A percentile compares a stretch with the other conserved stretches of the same genome.
Evolutionary conservation across 1,140 invertebrate species (phyloP).

Genomic region (Caenorhabditis inopinata): DNA sequence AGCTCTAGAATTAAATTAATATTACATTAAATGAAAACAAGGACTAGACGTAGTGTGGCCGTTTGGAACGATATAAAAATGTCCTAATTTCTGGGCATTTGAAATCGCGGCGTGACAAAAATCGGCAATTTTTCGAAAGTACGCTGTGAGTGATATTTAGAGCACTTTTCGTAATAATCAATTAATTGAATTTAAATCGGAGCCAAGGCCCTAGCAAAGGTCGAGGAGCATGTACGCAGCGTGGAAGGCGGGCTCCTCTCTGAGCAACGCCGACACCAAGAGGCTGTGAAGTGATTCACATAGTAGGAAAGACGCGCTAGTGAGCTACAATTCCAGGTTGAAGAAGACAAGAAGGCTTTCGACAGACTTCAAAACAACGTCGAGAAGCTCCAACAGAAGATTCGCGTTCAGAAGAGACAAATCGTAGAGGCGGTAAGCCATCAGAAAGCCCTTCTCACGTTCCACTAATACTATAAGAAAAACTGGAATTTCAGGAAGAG

Average conservation of each 20-base stretch:
- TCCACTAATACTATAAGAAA: too few relatives aligned
- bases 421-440: conserved; percentile 88
- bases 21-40: too few relatives aligned
- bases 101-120: too few relatives aligned
- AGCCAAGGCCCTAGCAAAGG: conserved; percentile 75
- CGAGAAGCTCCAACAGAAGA: conserved; percentile 97
- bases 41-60: too few relatives aligned
- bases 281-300: conserved; percentile 74
- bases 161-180: too few relatives aligned
- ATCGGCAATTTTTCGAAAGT: too few relatives aligned
- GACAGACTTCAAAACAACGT: conserved; percentile 77
- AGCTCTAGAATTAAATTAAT: too few relatives aligned
- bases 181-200: conserved; percentile 97
- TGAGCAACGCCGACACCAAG: conserved; percentile 93
- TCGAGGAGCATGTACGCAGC: conserved; percentile 77
- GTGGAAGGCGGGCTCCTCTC: conserved; percentile 82
- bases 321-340: conserved; percentile 76
- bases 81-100: too few relatives aligned
- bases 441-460: too few relatives aligned
- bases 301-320: conserved; percentile 74
- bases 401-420: conserved; percentile 98
- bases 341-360: conserved; percentile 57
- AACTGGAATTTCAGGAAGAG: conserved; percentile 82
- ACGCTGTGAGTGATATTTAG: too few relatives aligned
- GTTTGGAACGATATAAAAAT: too few relatives aligned